Evolutionary conservation across 2,797 vertebrate genomes (phyloP), one percentile per base, ranked within the genome.

Genomic region (Tenualosa thibaudeaui): DNA sequence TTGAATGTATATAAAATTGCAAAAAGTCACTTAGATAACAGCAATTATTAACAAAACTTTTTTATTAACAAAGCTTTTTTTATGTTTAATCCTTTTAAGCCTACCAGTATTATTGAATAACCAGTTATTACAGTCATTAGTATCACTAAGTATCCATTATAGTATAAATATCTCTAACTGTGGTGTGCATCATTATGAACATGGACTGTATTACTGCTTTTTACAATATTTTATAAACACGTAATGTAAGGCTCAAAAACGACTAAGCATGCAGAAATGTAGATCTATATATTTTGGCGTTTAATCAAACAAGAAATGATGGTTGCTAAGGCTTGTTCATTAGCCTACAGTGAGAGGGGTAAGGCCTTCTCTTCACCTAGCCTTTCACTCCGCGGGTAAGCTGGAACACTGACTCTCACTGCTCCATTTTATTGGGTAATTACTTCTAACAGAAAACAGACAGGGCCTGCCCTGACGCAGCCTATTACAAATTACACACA

Each of bases 361-460:
- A 62, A 24, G 40, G 19, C 71, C 65, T 37, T 46, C 40, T 43
- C 37, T 40, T 22, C 71, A 78, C 5, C 6, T 43, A 43, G 71
- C 40, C 58, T 58, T 40, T 78, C 71, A 78, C 71, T 46, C 6
- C 17, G 46, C 40, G 71, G 71, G 17, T 22, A 78, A 78, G 71
- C 4, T 46, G 37, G 40, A 78, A 43, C 86, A 84, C 86, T 83
- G 86, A 90, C 89, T 88, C 90, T 85, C 87, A 75, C 86, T 84
- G 87, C 90, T 89, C 83, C 85, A n/a, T 93, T 94, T 93, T 93
- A 93, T 92, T 89, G 89, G 88, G 91, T 93, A 93, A 94, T 94
- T 93, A 94, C 91, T 88, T 78, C 71, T 95, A 95, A 95, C 92
- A 91, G 87, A 94, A 95, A 94, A 91, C 95, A 95, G 94, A 93